Evolutionary conservation across 2,888 invertebrate genomes (phyloP), one percentile per base, ranked within the genome.

Genomic region (Zhengitettix transpicula): DNA sequence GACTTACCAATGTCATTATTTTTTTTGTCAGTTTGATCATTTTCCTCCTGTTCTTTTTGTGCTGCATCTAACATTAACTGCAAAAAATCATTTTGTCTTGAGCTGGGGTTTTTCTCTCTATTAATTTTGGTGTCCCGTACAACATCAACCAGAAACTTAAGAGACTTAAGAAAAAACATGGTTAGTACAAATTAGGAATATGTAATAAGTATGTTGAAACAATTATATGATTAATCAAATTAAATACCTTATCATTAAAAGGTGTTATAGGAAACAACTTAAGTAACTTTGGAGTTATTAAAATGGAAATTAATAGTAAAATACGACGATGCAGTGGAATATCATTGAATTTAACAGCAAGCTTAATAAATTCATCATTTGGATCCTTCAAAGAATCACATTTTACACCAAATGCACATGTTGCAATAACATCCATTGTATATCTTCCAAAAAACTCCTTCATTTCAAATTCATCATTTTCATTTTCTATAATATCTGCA

Each of bases 401-500:
- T 66, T 77, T 75, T 14, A 80, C 75, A 1, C 79, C 80, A 71
- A 79, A 80, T 16, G 78, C 79, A 69, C 78, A 78, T 16, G 76
- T 75, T n/a, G 78, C 79, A 59, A 79, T 79, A 1, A 78, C 76
- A 69, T 79, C 79, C 58, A 80, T 66, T 1, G 79, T 79, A 60
- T 75, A 78, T 65, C 78, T 76, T 0, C 78, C 79, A 68, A 78
- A 76, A 40, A 76, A 72, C 61, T 76, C 74, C 68, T 79, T 79
- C 74, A 78, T 75, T 67, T 79, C 79, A n/a, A 78, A 69, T 52
- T 75, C 76, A 65, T 69, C 51, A 15, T 42, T 52, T 42, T n/a
- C 15, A 15, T 53, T 41, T 11, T 60, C 52, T 42, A 15, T 40
- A 40, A 40, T 10, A 55, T 28, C 55, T 55, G 41, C 15, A 47